phyloP scores from a whole-genome alignment of 1,140 invertebrate species.

The Dendrolimus kikuchii region DNA sequence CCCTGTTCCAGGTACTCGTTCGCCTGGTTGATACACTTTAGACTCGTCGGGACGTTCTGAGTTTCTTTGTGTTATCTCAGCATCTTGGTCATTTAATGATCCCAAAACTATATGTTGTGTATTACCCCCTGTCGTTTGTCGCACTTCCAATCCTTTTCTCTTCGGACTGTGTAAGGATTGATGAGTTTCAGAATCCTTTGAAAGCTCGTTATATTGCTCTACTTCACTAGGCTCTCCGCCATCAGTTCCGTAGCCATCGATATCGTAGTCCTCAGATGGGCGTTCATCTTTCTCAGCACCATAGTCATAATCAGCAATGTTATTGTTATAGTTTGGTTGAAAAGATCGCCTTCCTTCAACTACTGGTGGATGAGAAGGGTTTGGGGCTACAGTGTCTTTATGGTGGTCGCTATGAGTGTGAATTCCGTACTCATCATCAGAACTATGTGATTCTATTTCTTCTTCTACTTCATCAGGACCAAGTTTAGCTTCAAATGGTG shows the following conservation, averaged over 20 bases:
- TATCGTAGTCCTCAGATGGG: conserved; percentile 51
- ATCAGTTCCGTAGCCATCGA: conserved; percentile 38
- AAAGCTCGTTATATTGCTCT: conserved; percentile 69
- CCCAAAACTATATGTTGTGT: conserved; percentile 73
- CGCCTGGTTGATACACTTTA: conserved; percentile 75
- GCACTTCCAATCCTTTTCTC: conserved; percentile 48
- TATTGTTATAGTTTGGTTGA: conserved; percentile 32
- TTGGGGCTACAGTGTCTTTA: conserved; percentile 19
- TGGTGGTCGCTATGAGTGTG: conserved; percentile 55
- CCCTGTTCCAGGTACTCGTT: conserved; percentile 74
- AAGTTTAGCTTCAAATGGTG: conserved; percentile 5
- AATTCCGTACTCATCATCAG: conserved; percentile 29
- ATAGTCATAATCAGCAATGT: conserved; percentile 46
- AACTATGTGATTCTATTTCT: conserved; percentile 7
- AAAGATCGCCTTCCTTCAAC: conserved; percentile 42
- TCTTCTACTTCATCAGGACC: conserved; percentile 11
- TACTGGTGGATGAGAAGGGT: conserved; percentile 18
- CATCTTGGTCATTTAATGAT: conserved; percentile 67
- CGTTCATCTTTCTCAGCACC: conserved; percentile 57
- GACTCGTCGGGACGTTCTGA: conserved; percentile 62
- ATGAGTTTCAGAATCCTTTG: conserved; percentile 45
- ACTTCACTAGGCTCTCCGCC: conserved; percentile 64
- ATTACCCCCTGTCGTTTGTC: conserved; percentile 57
- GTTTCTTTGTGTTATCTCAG: conserved; percentile 66
- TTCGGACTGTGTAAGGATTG: conserved; percentile 51